Percentiles rank a stretch among this genome's conserved stretches.
Conservation (phyloP, 2,888 invertebrate genomes). For the Ommatoiulus sabulosus region DNA sequence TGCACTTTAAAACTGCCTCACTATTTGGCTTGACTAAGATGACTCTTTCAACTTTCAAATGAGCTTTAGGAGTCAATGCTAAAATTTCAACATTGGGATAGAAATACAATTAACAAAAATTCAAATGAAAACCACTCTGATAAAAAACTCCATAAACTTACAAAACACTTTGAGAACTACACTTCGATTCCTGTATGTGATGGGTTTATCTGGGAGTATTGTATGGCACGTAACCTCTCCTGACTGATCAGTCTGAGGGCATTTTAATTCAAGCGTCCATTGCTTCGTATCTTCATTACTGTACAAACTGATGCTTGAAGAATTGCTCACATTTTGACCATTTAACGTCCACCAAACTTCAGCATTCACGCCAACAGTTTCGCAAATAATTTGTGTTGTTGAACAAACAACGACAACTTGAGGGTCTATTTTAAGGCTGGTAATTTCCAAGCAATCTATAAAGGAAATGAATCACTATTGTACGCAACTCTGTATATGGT, state of each 20-base stretch:
- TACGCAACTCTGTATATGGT: too few relatives aligned
- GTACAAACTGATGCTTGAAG: neutral
- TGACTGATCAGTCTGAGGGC: conserved; percentile 54
- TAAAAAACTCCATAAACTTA: neutral
- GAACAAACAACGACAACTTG: neutral
- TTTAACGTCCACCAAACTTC: conserved; percentile 55
- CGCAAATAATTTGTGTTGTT: conserved; percentile 42
- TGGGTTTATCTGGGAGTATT: neutral
- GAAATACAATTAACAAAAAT: neutral
- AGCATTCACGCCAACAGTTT: neutral
- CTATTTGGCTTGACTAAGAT: conserved; percentile 5
- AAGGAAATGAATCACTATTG: neutral
- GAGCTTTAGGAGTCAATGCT: conserved; percentile 32
- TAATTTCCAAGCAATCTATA: conserved; percentile 50
- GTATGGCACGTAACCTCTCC: conserved; percentile 59
- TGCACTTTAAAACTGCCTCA: conserved; percentile 42
- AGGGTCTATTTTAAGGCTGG: conserved; percentile 37
- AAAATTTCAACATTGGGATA: neutral
- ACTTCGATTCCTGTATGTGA: conserved; percentile 5
- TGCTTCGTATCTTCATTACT: neutral
- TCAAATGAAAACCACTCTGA: neutral
- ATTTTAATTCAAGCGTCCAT: conserved; percentile 57
- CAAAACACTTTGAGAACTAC: conserved; percentile 5
- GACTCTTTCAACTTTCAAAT: conserved; percentile 23
- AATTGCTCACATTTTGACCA: conserved; percentile 45